Conservation (phyloP, 2,797 vertebrate species). For the Centropyge bicolor region DNA sequence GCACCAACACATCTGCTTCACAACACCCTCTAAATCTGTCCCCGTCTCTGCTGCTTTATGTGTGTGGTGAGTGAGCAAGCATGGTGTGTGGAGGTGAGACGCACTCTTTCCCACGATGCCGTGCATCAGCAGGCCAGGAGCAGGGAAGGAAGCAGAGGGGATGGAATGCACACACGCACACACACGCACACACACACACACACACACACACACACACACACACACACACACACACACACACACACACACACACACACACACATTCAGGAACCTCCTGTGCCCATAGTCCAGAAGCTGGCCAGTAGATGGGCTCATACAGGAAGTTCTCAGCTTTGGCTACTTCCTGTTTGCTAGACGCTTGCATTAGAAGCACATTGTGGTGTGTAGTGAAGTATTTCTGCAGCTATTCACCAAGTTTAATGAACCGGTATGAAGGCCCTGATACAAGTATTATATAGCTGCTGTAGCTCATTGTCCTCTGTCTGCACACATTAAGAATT, state of each 20-base stretch:
- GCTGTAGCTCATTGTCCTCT: background rate
- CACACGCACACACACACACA: too few relatives aligned
- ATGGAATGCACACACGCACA: too few relatives aligned
- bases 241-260: constrained; percentile 34
- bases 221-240: constrained; percentile 38
- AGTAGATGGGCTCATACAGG: constrained; percentile 81
- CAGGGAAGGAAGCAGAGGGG: constrained; percentile 81
- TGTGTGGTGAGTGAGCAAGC: constrained; percentile 60
- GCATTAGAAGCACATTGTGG: constrained; percentile 73
- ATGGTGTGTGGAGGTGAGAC: constrained; percentile 67
- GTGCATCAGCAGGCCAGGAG: constrained; percentile 64
- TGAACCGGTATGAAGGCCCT: constrained; percentile 40
- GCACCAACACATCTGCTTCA: constrained; percentile 57
- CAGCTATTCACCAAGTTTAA: constrained; percentile 63
- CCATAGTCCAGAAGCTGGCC: constrained; percentile 61
- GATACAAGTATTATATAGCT: constrained; percentile 13
- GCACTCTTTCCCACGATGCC: constrained; percentile 85
- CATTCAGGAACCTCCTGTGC: constrained; percentile 63
- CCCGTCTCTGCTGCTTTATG: constrained; percentile 53
- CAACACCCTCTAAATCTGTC: constrained; percentile 74
- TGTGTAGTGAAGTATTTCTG: constrained; percentile 60
- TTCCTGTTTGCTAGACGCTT: constrained; percentile 84
- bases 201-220: constrained; percentile 40
- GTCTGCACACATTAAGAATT: constrained; percentile 6
- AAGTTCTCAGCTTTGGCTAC: constrained; percentile 85